Conservation (phyloP, 2,797 vertebrate genomes). For the Molothrus ater region DNA sequence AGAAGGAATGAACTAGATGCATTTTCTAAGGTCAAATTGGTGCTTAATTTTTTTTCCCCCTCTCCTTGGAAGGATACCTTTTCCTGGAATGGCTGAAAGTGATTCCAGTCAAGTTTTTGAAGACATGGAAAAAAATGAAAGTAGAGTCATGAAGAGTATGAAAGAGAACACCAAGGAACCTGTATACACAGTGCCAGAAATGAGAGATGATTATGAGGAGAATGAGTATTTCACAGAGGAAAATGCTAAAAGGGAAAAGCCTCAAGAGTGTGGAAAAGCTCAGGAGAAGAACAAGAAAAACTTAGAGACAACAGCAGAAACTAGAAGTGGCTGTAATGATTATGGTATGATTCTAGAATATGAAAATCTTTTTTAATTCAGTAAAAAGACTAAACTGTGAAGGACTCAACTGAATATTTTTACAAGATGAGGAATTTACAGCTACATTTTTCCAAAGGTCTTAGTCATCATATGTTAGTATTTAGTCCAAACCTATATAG, state of each 20-base stretch:
- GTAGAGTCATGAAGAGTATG: not conserved
- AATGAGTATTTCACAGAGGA: slow-evolving; percentile 3
- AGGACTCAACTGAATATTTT: not conserved
- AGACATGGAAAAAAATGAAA: not conserved
- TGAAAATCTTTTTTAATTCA: not conserved
- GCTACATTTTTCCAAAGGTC: not conserved
- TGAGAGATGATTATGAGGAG: slow-evolving; percentile 39
- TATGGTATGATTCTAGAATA: not conserved
- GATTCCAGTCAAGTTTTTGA: not conserved
- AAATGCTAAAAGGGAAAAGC: not conserved
- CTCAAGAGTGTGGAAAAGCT: not conserved
- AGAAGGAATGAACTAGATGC: not conserved
- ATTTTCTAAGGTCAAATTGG: not conserved
- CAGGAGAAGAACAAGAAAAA: not conserved
- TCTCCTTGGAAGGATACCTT: not conserved
- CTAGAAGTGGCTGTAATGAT: not conserved
- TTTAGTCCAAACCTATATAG: not conserved
- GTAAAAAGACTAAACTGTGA: not conserved
- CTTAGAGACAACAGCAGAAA: not conserved
- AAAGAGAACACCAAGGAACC: not conserved
- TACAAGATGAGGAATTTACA: not conserved
- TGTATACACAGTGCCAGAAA: not conserved
- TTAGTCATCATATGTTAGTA: not conserved
- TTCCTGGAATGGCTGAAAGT: not conserved
- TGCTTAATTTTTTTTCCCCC: not conserved